Evolutionary conservation across 2,113 vertebrate genomes (phyloP).

Genomic region (Clarias gariepinus): DNA sequence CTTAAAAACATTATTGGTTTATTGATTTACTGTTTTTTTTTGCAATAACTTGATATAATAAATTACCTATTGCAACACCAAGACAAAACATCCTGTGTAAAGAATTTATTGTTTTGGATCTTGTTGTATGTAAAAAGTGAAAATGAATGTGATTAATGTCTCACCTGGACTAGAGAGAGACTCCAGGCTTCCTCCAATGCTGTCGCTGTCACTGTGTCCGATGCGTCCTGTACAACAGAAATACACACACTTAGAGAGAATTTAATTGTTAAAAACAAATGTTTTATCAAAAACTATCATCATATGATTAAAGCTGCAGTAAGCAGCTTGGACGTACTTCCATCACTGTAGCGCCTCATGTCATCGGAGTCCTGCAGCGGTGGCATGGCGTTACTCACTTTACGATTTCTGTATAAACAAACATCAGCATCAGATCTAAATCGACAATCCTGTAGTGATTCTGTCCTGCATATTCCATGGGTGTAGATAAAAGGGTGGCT

Average conservation of each 20-base stretch:
- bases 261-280: background rate
- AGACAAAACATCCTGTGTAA: no score
- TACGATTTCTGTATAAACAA: slow-evolving; percentile 55
- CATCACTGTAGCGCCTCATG: slow-evolving; percentile 51
- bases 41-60: no score
- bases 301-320: background rate
- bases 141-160: slow-evolving; percentile 10
- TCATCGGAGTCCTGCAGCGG: slow-evolving; percentile 65
- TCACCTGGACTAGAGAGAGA: slow-evolving; percentile 87
- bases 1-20: background rate
- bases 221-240: slow-evolving; percentile 60
- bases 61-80: no score
- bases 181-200: slow-evolving; percentile 79
- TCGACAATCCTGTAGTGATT: background rate
- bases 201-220: slow-evolving; percentile 78
- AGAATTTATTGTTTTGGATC: background rate
- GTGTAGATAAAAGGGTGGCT: background rate
- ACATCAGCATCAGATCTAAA: background rate
- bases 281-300: background rate
- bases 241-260: slow-evolving; percentile 10
- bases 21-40: no score
- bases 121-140: background rate
- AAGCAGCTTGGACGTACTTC: slow-evolving; percentile 58
- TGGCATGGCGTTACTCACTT: slow-evolving; percentile 62
- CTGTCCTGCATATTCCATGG: slow-evolving; percentile 30